Evolutionary conservation across 1,140 invertebrate genomes (phyloP), one percentile per base, ranked within the genome.

Genomic region (Galendromus occidentalis): DNA sequence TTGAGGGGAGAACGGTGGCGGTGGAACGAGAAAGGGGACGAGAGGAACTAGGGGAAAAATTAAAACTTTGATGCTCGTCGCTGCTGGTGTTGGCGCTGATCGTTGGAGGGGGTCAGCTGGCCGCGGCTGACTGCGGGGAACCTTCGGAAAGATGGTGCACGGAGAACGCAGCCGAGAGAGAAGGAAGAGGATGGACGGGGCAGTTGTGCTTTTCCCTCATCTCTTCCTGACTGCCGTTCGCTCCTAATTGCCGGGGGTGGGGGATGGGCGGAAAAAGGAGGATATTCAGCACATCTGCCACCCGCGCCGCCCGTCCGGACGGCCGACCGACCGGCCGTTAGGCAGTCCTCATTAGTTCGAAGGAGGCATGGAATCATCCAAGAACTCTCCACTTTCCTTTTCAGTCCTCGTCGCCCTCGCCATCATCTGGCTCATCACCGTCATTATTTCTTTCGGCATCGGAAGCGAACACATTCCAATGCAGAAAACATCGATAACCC

Each of bases 251-350:
- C 51, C 51, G 51, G 51, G 51, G 51, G 22, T 25, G 25, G 51
- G 51, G 51, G 20, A 25, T 33, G 51, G 51, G 22, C 14, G 12
- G 51, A 33, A 33, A 33, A 25, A 25, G 51, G 14, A 59, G 51
- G 51, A 59, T 59, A 59, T 59, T 59, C 51, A 59, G 51, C 51
- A 59, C 51, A 59, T 59, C 51, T 59, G 51, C 51, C 33, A 59
- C 51, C 51, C 51, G 33, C 14, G 22, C 22, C 25, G 51, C 51
- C 45, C 45, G 28, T 4, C 28, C 12, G 12, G 12, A 18, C 4
- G 25, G 51, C 51, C 25, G 20, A 2, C 25, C 25, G 14, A 59
- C 25, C 51, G 51, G 51, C 51, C 25, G 25, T 25, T 25, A 59
- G 25, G 51, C 51, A 25, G 51, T 25, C 51, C 51, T 59, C 51